Percentiles rank a stretch among this genome's conserved stretches.
Conservation (phyloP, 2,888 invertebrate genomes). For the Sphaeridia pumilis region DNA sequence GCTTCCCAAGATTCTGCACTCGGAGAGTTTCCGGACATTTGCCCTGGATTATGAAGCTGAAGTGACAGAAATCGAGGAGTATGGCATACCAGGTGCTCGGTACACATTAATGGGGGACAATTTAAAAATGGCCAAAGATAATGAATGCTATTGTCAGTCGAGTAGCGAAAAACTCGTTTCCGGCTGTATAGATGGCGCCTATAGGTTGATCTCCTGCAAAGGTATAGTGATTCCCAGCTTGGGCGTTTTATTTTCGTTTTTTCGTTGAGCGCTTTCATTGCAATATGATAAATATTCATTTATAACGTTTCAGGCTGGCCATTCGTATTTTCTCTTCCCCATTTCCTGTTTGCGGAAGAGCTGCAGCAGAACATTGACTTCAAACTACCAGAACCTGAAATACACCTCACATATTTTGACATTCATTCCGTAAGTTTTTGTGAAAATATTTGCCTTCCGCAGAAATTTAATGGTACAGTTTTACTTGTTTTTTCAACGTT, state of each 20-base stretch:
- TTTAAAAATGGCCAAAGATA: too few species aligned
- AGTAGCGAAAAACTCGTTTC: slow-evolving; percentile 1
- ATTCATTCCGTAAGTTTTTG: slow-evolving; percentile 16
- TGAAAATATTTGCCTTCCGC: neutral
- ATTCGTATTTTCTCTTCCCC: slow-evolving; percentile 12
- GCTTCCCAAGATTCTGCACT: too few species aligned
- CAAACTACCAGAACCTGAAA: slow-evolving; percentile 1
- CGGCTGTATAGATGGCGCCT: slow-evolving; percentile 12
- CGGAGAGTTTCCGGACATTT: slow-evolving; percentile 28
- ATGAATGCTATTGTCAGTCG: slow-evolving; percentile 21
- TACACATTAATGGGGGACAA: too few species aligned
- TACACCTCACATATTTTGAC: slow-evolving; percentile 13
- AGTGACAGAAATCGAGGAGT: too few species aligned
- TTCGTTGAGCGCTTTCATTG: too few species aligned
- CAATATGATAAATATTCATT: slow-evolving; percentile 1
- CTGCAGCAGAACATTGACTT: neutral
- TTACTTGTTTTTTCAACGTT: neutral
- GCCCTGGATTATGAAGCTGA: too few species aligned
- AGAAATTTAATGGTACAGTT: neutral
- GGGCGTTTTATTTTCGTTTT: slow-evolving; percentile 6
- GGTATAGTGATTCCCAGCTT: neutral
- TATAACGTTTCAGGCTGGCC: slow-evolving; percentile 11
- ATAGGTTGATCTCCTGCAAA: slow-evolving; percentile 19
- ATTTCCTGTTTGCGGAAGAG: slow-evolving; percentile 13
- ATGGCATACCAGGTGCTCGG: too few species aligned